Conservation (phyloP, 2,888 invertebrate species). For the Drosophila hamatofila region DNA sequence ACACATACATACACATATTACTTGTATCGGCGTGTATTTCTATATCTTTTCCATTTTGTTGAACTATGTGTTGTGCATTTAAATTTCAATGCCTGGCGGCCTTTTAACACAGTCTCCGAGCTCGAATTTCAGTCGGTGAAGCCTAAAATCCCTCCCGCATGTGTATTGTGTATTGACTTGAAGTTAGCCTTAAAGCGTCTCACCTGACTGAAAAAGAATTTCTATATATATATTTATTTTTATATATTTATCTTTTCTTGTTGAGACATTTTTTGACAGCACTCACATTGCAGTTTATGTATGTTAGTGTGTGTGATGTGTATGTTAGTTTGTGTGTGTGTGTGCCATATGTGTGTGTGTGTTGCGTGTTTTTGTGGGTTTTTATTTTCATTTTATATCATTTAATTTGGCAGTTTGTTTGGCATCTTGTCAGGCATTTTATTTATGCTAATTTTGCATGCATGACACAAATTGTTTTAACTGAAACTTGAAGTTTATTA, state of each 20-base stretch:
- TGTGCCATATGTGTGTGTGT: slow-evolving; percentile 9
- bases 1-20: background rate
- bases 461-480: slow-evolving; percentile 9
- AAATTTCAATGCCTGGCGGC: slow-evolving; percentile 72
- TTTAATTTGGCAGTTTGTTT: slow-evolving; percentile 69
- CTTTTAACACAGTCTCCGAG: slow-evolving; percentile 27
- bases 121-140: slow-evolving; percentile 3
- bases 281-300: slow-evolving; percentile 38
- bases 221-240: background rate
- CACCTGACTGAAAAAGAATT: slow-evolving; percentile 34
- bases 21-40: slow-evolving; percentile 15
- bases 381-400: slow-evolving; percentile 62
- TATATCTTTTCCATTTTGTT: slow-evolving; percentile 44
- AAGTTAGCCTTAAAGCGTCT: slow-evolving; percentile 39
- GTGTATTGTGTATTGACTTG: slow-evolving; percentile 40
- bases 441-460: slow-evolving; percentile 59
- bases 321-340: slow-evolving; percentile 5
- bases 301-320: slow-evolving; percentile 18
- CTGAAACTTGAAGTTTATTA: background rate
- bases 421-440: slow-evolving; percentile 46
- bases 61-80: slow-evolving; percentile 77
- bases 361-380: slow-evolving; percentile 34
- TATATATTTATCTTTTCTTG: slow-evolving; percentile 20
- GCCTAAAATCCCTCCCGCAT: slow-evolving; percentile 10
- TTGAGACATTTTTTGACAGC: slow-evolving; percentile 47